Evolutionary conservation across 2,113 vertebrate genomes (phyloP).

Genomic region (Eubucco bourcierii): DNA sequence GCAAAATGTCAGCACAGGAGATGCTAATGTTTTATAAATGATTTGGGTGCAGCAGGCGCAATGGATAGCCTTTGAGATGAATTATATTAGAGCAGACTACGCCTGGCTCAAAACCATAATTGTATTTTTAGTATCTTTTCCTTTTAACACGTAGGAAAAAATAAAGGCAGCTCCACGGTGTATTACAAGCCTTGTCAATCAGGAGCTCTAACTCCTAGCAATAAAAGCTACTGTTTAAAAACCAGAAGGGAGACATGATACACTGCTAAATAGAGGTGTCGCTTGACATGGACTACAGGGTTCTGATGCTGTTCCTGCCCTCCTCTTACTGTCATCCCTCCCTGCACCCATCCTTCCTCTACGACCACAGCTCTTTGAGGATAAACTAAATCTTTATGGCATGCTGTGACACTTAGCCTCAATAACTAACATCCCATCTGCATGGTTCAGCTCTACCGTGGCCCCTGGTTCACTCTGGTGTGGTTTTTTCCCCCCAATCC

Average conservation of each 20-base stretch:
- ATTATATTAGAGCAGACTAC: conserved; percentile 60
- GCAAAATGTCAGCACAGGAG: conserved; percentile 66
- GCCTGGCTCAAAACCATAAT: conserved; percentile 51
- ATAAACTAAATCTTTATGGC: conserved; percentile 39
- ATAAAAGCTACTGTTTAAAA: conserved; percentile 45
- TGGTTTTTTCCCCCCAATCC: not conserved
- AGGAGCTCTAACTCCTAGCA: not conserved
- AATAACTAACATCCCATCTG: not conserved
- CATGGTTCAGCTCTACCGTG: not conserved
- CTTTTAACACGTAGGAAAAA: conserved; percentile 56
- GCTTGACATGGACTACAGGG: not conserved
- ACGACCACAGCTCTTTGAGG: not conserved
- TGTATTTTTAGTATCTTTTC: conserved; percentile 75
- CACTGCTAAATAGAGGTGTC: not conserved
- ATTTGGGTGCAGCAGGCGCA: conserved; percentile 45
- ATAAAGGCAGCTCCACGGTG: conserved; percentile 41
- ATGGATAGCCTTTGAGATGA: conserved; percentile 49
- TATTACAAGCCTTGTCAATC: conserved; percentile 67
- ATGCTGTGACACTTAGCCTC: not conserved
- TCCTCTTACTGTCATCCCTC: not conserved
- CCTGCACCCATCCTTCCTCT: not conserved
- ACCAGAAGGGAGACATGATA: conserved; percentile 42
- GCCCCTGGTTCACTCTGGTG: not conserved
- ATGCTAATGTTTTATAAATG: conserved; percentile 73
- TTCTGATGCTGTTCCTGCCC: not conserved